These are phyloP conservation scores for Archilochus colubris DNA, from an alignment of 2,113 vertebrate species.

Conservation along the genomic window DNA sequence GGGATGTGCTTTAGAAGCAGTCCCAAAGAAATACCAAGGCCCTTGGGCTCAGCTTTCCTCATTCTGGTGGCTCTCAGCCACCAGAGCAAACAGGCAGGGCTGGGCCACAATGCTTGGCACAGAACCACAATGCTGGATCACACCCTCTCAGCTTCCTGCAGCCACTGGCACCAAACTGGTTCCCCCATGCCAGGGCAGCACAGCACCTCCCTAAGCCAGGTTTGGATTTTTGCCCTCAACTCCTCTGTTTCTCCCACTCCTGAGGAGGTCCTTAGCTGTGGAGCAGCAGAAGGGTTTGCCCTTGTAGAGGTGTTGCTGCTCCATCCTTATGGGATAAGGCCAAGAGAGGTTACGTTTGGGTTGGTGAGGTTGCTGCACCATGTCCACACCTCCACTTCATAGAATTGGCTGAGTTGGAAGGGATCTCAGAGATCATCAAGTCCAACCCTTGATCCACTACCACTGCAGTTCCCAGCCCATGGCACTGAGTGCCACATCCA, in stretches of 20 bases:
- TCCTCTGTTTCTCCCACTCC: not conserved
- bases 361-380: not conserved
- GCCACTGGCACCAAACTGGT: not conserved
- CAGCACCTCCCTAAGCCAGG: not conserved
- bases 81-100: not conserved
- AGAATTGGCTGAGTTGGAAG: too few species aligned
- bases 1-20: not conserved
- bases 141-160: constrained; percentile 38
- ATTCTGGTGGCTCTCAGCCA: not conserved
- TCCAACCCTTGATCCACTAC: too few species aligned
- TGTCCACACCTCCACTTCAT: not conserved
- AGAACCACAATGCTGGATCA: not conserved
- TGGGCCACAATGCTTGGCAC: constrained; percentile 14
- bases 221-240: not conserved
- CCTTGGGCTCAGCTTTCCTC: not conserved
- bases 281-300: not conserved
- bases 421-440: too few species aligned
- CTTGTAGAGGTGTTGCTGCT: not conserved
- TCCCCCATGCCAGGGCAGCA: not conserved
- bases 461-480: too few species aligned
- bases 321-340: not conserved
- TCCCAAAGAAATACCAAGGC: not conserved
- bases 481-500: too few species aligned
- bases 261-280: not conserved
- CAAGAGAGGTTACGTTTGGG: not conserved